Conservation (phyloP, 2,797 vertebrate species). For the Gobionotothen gibberifrons region DNA sequence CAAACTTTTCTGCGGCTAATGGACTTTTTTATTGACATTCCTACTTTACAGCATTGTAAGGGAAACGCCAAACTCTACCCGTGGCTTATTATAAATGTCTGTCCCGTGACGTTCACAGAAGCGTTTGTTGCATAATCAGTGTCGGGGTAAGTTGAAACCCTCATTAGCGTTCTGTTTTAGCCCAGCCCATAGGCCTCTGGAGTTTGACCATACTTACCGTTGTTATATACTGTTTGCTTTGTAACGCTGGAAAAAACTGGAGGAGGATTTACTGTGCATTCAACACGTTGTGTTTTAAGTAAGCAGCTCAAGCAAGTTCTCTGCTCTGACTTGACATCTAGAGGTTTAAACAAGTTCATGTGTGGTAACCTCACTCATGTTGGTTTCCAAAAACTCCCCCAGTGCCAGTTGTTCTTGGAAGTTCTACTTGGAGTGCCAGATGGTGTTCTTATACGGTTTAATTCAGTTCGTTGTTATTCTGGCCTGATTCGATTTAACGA, state of each 20-base stretch:
- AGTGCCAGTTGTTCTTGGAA: conserved; percentile 69
- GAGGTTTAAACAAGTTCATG: conserved; percentile 55
- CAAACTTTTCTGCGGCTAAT: conserved; percentile 48
- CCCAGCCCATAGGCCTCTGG: conserved; percentile 11
- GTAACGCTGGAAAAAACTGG: conserved; percentile 9
- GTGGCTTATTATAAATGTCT: conserved; percentile 31
- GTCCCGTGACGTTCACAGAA: conserved; percentile 49
- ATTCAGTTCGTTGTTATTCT: conserved; percentile 28
- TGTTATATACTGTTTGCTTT: conserved; percentile 36
- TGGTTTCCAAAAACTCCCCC: conserved; percentile 36
- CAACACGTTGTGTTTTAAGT: conserved; percentile 40
- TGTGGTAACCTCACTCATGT: conserved; percentile 34
- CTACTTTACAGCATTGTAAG: conserved; percentile 42
- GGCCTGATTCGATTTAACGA: conserved; percentile 15
- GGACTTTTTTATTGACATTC: conserved; percentile 66
- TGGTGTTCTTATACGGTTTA: conserved; percentile 65
- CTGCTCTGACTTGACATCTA: conserved; percentile 44
- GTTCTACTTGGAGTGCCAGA: conserved; percentile 48
- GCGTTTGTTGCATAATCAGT: conserved; percentile 48
- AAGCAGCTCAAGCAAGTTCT: conserved; percentile 39
- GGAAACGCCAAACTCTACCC: conserved; percentile 5
- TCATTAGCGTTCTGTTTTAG: conserved; percentile 50
- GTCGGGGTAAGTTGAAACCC: conserved; percentile 32
- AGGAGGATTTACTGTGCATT: conserved; percentile 22
- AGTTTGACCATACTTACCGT: conserved; percentile 26